Evolutionary conservation across 2,888 invertebrate genomes (phyloP).

Genomic region (Scaptomyza reducta): DNA sequence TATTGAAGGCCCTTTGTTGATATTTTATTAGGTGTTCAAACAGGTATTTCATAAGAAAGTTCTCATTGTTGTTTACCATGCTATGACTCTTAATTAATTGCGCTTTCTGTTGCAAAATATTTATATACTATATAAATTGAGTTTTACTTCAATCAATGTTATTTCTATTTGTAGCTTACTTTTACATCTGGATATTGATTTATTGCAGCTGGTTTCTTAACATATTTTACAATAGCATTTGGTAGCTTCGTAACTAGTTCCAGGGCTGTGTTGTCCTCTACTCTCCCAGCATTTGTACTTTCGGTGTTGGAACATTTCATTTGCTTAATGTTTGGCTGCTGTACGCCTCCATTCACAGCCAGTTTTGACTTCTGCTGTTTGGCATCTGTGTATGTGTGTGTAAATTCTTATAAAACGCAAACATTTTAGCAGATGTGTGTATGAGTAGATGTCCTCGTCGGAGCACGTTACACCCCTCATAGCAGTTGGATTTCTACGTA

Average conservation of each 20-base stretch:
- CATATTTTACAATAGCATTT: slow-evolving; percentile 23
- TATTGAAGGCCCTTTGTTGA: too few relatives aligned
- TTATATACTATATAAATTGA: neutral
- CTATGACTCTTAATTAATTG: neutral
- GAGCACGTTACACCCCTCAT: neutral
- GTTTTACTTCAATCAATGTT: neutral
- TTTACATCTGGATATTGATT: too few relatives aligned
- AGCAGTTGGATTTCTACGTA: slow-evolving; percentile 8
- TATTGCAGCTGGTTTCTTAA: neutral
- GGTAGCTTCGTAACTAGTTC: slow-evolving; percentile 32
- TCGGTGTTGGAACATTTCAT: slow-evolving; percentile 48
- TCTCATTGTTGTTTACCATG: neutral
- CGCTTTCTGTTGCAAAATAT: neutral
- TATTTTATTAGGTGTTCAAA: too few relatives aligned
- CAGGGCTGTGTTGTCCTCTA: slow-evolving; percentile 6
- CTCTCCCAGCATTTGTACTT: slow-evolving; percentile 8
- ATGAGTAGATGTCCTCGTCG: slow-evolving; percentile 1
- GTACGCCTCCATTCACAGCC: neutral
- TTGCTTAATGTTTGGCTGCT: slow-evolving; percentile 42
- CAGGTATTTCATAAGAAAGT: neutral
- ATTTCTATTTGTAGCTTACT: neutral
- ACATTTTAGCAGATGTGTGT: slow-evolving; percentile 1
- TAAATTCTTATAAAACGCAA: slow-evolving; percentile 23
- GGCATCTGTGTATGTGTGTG: slow-evolving; percentile 17
- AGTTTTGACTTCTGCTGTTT: slow-evolving; percentile 14